Evolutionary conservation across 1,140 invertebrate genomes (phyloP), one percentile per base, ranked within the genome.

Genomic region (Schlechtendalia chinensis): DNA sequence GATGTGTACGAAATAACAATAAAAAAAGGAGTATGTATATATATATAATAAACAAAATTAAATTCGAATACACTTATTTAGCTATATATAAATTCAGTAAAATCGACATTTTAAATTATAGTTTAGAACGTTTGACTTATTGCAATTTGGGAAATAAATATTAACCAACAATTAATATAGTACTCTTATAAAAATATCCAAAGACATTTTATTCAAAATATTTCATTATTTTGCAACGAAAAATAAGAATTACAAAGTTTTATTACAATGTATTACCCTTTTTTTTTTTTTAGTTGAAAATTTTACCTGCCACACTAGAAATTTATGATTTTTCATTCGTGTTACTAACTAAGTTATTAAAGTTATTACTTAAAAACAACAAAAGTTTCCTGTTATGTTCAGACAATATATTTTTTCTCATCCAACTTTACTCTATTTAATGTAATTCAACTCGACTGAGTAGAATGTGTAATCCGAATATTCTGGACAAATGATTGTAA

Each of bases 361-460:
- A n/a, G 29, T 65, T 32, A 32, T 65, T 65, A 65, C 19, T 65
- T n/a, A 65, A 65, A 32, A 39, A 32, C 17, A 19, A n/a, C 27
- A n/a, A 39, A 11, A n/a, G 59, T 65, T 65, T 65, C 19, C 61
- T 32, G 61, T 65, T 32, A 65, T 65, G 32, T 65, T 39, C 8
- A 63, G 32, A 39, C 17, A 4, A 39, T 14, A 39, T 14, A 24
- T 65, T 32, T 65, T 61, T 65, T n/a, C 17, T 0, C 29, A 17
- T 39, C 29, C 29, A n/a, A n/a, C 10, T 17, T 39, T 65, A 39
- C 29, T 65, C 29, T 32, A 32, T 32, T 65, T 32, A 65, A 65
- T 10, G 16, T 65, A 65, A 65, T 32, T 16, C 29, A 39, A 65
- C 19, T 12, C 32, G 32, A 39, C 19, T 19, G 29, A 32, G 17